Evolutionary conservation across 2,797 vertebrate genomes (phyloP), one percentile per base, ranked within the genome.

Genomic region (Oreochromis mossambicus): DNA sequence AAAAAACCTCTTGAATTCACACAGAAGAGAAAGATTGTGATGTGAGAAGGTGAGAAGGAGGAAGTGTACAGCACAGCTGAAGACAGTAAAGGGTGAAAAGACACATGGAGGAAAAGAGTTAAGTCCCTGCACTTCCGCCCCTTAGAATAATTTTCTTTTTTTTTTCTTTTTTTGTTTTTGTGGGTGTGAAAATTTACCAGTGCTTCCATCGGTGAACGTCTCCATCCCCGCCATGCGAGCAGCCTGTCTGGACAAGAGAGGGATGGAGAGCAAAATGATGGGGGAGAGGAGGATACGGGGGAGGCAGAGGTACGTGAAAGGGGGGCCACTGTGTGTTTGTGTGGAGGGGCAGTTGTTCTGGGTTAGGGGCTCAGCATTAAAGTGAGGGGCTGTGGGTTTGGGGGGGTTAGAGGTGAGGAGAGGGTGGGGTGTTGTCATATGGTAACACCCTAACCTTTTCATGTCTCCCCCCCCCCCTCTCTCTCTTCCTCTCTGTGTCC

Each of bases 171-270:
- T 32, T 73, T 63, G 8, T 50, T 75, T 63, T 91, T 88, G 84
- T 90, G 89, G 89, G 87, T 91, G 91, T 94, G 91, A 95, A 94
- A 96, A 96, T 96, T 97, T 97, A 97, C 97, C 97, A 96, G 97
- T 95, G 96, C 96, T 96, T 97, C 97, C 97, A 97, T 97, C 97
- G 97, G 95, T 96, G 97, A 97, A 97, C 95, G 97, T 97, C 96
- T 97, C 96, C 96, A 97, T 97, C 97, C 97, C 96, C 96, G 96
- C 97, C 97, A 96, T 96, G 96, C 96, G 96, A 96, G 96, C 96
- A 92, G 94, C 93, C 94, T 92, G 94, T 95, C 94, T 95, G 95
- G 93, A 95, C 95, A 92, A 93, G 91, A 93, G 94, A 94, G 94
- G 95, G 95, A 94, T 95, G 93, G 94, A 95, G 94, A 94, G 94